Evolutionary conservation across 2,113 vertebrate genomes (phyloP).

Genomic region (Corythoichthys haematopterus): DNA sequence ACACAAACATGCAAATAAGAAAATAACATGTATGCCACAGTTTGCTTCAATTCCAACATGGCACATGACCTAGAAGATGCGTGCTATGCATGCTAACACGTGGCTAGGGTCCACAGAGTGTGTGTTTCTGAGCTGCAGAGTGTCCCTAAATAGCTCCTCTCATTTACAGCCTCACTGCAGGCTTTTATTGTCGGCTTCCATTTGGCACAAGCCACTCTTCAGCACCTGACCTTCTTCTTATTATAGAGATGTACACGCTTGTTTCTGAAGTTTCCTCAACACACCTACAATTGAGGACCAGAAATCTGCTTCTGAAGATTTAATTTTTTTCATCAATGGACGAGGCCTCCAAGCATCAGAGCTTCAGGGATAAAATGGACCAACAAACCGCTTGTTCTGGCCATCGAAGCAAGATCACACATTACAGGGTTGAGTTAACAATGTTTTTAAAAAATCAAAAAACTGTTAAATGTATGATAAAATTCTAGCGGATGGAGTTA

Average conservation of each 20-base stretch:
- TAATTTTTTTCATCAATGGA: not conserved
- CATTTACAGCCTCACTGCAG: conserved; percentile 56
- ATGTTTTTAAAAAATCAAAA: too few species aligned
- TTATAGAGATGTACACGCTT: conserved; percentile 6
- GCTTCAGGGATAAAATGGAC: not conserved
- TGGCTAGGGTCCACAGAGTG: conserved; percentile 36
- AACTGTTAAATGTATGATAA: too few species aligned
- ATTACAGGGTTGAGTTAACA: not conserved
- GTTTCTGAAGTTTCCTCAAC: not conserved
- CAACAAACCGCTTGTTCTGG: not conserved
- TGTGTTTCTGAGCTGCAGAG: conserved; percentile 35
- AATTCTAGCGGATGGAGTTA: too few species aligned
- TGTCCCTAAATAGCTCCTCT: conserved; percentile 56
- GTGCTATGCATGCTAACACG: conserved; percentile 24
- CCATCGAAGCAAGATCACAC: not conserved
- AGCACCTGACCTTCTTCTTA: conserved; percentile 45
- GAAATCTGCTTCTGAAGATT: not conserved
- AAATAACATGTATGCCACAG: not conserved
- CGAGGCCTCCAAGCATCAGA: not conserved
- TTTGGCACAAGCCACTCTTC: conserved; percentile 45
- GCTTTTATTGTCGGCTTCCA: conserved; percentile 56
- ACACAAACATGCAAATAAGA: conserved; percentile 57
- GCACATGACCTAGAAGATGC: conserved; percentile 6
- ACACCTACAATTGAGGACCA: not conserved
- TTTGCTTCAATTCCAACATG: conserved; percentile 10